phyloP scores from a whole-genome alignment of 2,797 vertebrate species.

The Sebastes vulpes region DNA sequence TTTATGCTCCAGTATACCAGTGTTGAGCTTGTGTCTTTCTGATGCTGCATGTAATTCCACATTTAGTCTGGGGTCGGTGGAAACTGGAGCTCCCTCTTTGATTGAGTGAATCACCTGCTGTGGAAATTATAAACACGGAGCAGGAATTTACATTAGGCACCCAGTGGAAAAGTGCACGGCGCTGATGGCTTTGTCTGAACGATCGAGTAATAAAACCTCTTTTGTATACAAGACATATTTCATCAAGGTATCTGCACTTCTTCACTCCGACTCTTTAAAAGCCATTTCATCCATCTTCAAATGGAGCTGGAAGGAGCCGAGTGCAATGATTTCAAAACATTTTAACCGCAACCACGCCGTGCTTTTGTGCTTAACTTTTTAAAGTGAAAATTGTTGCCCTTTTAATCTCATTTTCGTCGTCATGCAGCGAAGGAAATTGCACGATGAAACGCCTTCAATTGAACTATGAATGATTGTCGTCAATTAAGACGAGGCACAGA shows the following conservation, averaged over 20 bases:
- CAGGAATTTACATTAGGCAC: constrained; percentile 83
- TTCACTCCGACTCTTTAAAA: constrained; percentile 83
- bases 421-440: constrained; percentile 16
- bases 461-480: constrained; percentile 21
- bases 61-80: constrained; percentile 50
- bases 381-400: constrained; percentile 16
- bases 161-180: constrained; percentile 76
- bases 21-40: constrained; percentile 23
- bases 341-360: constrained; percentile 60
- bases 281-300: constrained; percentile 86
- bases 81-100: constrained; percentile 61
- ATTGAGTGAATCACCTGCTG: constrained; percentile 84
- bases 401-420: neutral
- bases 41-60: constrained; percentile 49
- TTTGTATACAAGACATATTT: constrained; percentile 78
- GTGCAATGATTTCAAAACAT: constrained; percentile 77
- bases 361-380: constrained; percentile 44
- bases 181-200: constrained; percentile 67
- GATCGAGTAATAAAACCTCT: constrained; percentile 83
- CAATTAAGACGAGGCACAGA: neutral
- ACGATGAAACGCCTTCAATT: constrained; percentile 12
- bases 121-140: constrained; percentile 82
- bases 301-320: constrained; percentile 75
- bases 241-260: constrained; percentile 81
- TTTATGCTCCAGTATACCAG: neutral